Base-by-base conservation (phyloP, 1,140 invertebrate genomes). In the Delia radicum region DNA sequence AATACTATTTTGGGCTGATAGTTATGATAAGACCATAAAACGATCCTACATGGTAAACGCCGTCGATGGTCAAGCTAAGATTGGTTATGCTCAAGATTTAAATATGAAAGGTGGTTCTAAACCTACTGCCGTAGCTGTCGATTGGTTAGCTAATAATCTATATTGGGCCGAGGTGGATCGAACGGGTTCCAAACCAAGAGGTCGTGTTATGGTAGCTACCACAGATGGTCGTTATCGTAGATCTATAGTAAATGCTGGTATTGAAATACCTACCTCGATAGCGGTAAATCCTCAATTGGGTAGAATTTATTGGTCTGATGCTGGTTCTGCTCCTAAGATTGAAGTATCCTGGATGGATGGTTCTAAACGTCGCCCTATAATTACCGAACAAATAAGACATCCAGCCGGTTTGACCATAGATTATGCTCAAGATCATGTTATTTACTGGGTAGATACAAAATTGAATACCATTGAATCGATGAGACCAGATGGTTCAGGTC, bases 401-500 rank as follows among this genome's bases (percentile, higher is more conserved):
- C 97, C 97, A 0, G 92, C 94, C 1, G 96, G 96, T 0, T 81
- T 99, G 0, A 90, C 95, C 0, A 93, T 99, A 27, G 98, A 99
- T 84, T 94, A 94, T 80, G 91, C 93, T 0, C 95, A 95, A 91
- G 92, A 94, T 75, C 94, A 97, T 81, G 89, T 93, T 0, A 88
- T 99, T 2, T 99, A 96, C 85, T 99, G 97, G 97, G 95, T 94
- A 0, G 98, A 99, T 85, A 93, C 93, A 0, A 99, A 99, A 84
- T 87, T 97, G 4, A 97, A 98, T 79, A 93, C 91, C 0, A 98
- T 99, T 75, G 97, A 99, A 83, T 92, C 92, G 15, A 94, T 98
- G 87, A 91, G 91, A 73, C 90, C 90, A 62, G 95, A 98, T 86
- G 97, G 97, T 0, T 89, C 89, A 0, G 92, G 93, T 75, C 87